Percentiles rank a stretch among this genome's conserved stretches.
Evolutionary conservation across 2,888 invertebrate genomes (phyloP).

Genomic region (Dusona sp.): DNA sequence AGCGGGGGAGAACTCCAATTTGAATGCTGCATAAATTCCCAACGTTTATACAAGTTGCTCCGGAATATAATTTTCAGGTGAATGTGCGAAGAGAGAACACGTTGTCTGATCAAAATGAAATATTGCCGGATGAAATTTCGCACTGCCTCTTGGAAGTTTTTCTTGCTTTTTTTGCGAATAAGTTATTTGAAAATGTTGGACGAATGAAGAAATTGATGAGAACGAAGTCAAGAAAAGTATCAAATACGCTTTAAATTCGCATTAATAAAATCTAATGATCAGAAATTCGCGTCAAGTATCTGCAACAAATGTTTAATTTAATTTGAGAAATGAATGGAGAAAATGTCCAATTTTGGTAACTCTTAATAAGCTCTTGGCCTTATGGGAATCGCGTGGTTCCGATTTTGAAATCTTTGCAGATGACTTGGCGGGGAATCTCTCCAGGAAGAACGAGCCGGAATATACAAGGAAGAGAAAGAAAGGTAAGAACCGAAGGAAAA

Average conservation of each 20-base stretch:
- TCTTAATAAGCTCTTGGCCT: background rate
- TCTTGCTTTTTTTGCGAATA: background rate
- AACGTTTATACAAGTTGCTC: background rate
- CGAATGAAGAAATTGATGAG: background rate
- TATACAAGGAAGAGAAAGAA: background rate
- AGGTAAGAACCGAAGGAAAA: background rate
- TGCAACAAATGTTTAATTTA: background rate
- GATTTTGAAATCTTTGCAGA: background rate
- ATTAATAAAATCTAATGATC: background rate
- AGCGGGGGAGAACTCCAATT: background rate
- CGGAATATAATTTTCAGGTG: background rate
- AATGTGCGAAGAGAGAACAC: background rate
- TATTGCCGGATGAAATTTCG: background rate
- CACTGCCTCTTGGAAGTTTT: background rate
- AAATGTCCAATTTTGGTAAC: too few relatives aligned
- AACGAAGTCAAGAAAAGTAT: background rate
- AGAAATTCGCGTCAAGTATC: background rate
- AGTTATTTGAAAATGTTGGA: background rate
- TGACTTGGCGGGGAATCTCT: constrained; percentile 5
- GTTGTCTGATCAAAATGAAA: background rate
- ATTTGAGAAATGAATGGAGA: too few relatives aligned
- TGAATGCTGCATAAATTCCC: background rate
- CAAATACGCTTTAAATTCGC: too few relatives aligned
- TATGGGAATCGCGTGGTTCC: background rate
- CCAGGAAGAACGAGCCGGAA: constrained; percentile 54